Base-by-base conservation (phyloP, 1,140 invertebrate genomes). In the Patella vulgata region DNA sequence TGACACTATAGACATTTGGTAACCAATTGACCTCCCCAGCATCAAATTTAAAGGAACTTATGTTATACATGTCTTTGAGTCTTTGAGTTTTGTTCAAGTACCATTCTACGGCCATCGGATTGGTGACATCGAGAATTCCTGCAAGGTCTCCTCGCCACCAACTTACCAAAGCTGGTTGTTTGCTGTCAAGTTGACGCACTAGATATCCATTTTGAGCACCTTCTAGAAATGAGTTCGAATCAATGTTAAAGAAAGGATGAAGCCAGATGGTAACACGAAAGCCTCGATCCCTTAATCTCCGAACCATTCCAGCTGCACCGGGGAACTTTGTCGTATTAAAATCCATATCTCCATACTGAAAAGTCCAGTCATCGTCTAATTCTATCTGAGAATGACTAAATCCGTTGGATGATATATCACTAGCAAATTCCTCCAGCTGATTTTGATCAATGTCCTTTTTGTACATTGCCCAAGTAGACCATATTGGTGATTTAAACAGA, bases 21-120 rank as follows among this genome's bases (percentile, higher is more conserved):
- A 97, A 89, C 73, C 94, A 92, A 51, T 92, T 91, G 0, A 91
- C 84, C 83, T 96, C 93, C 14, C 95, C 95, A 9, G 93, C 95
- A 81, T 98, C 96, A 75, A 96, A 96, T 81, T 97, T 97, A 67
- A 95, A 94, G 62, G 92, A 91, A 74, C 93, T 91, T 31, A 98
- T 68, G 47, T 77, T 78, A 58, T 78, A 88, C 1, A 86, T 82
- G 0, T 85, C 78, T 62, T 89, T 78, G 2, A 97, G 68, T 11
- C 79, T 80, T 46, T 84, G 82, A 0, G 96, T 75, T 55, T 91
- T 82, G 2, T 75, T 74, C 0, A 85, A 83, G 87, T 89, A 97
- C 94, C 95, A 97, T 12, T 86, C 72, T 0, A 87, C 88, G 14
- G 82, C 81, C 0, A 67, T 61, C 0, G 58, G 55, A 52, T 82